Evolutionary conservation across 1,140 invertebrate genomes (phyloP), one percentile per base, ranked within the genome.

Genomic region (Campoletis sonorensis): DNA sequence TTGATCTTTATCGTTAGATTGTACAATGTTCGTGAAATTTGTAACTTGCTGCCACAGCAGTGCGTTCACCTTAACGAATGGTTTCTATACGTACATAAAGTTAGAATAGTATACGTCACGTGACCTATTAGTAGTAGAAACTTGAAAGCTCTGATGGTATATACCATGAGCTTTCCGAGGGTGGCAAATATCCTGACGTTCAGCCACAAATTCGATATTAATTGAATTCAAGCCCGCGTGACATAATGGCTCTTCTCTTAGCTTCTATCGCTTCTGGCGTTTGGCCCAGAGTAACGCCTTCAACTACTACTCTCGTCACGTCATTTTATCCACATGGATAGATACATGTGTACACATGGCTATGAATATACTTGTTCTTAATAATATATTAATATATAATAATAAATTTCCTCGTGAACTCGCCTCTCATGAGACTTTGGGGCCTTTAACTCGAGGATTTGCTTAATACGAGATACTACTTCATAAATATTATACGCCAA

Each of bases 141-240:
- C 67, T 70, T 70, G 67, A 33, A 70, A 33, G 30, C 23, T 64
- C n/a, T 27, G 23, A 45, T 45, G n/a, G 23, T 64, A 61, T 64
- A 61, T 21, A 23, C 58, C 58, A 18, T 61, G 21, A 72, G 70
- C 68, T 16, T n/a, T 15, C 15, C 70, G 40, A 72, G 70, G 70
- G 70, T 45, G 26, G 15, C 16, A 21, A 54, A 49, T 75, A 54
- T 75, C 72, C 45, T 75, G 72, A 75, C 72, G 72, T 75, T 54
- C 72, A 30, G 45, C 72, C 45, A 75, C 72, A 75, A 75, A 75
- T 75, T 75, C 72, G 72, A 75, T 75, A 75, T 75, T 75, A 75
- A 75, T 75, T 54, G 72, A 75, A 75, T 75, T 75, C 72, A 54
- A 75, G 45, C 72, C 45, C 45, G 40, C 72, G 72, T 75, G 72